These are phyloP conservation scores for Stegodyphus dumicola DNA, from an alignment of 1,140 invertebrate species.

Conservation along the genomic window DNA sequence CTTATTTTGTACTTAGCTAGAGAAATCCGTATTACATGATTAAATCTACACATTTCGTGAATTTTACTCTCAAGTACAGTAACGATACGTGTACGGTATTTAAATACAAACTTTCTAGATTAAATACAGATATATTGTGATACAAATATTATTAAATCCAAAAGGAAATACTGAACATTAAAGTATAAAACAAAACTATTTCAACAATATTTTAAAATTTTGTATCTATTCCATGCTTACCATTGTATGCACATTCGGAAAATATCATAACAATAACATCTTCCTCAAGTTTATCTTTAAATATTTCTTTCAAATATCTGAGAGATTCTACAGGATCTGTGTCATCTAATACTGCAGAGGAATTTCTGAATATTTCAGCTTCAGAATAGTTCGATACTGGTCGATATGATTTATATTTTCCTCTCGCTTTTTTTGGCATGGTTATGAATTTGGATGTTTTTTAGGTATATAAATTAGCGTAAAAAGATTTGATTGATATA, in stretches of 20 bases:
- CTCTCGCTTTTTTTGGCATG: slow-evolving; percentile 10
- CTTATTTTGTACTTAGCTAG: too few species aligned
- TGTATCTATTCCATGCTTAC: background rate
- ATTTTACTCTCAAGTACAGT: too few species aligned
- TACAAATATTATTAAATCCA: too few species aligned
- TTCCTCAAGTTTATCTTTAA: slow-evolving; percentile 16
- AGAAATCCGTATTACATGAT: too few species aligned
- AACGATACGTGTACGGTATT: too few species aligned
- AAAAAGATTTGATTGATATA: background rate
- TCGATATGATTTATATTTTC: slow-evolving; percentile 1
- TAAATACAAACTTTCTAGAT: too few species aligned
- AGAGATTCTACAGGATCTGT: slow-evolving; percentile 16
- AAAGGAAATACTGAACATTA: too few species aligned
- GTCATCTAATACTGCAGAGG: slow-evolving; percentile 10
- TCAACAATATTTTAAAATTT: background rate
- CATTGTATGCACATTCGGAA: slow-evolving; percentile 32
- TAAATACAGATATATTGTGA: too few species aligned
- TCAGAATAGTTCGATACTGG: background rate
- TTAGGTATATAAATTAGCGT: background rate
- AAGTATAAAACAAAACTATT: too few species aligned
- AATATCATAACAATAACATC: slow-evolving; percentile 41
- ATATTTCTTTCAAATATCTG: slow-evolving; percentile 35
- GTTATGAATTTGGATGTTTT: background rate
- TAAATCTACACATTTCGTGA: too few species aligned
- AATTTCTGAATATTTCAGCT: slow-evolving; percentile 26